Conservation (phyloP, 2,113 vertebrate genomes). For the Microcebus murinus region DNA sequence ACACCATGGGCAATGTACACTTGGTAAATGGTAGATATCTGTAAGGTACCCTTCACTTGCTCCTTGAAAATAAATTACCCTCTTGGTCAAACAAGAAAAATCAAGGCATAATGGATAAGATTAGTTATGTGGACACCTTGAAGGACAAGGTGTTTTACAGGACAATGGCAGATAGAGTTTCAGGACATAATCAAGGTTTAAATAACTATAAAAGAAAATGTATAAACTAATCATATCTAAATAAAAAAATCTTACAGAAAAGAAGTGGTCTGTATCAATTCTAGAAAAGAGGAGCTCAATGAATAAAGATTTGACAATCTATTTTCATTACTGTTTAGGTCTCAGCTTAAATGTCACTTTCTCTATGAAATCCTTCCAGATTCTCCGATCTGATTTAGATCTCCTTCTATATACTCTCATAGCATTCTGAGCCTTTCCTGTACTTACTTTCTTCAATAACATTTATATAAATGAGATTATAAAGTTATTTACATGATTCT, state of each 20-base stretch:
- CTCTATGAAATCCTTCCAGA: slow-evolving; percentile 9
- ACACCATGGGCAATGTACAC: neutral
- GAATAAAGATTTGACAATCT: neutral
- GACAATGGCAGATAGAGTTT: neutral
- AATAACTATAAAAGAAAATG: neutral
- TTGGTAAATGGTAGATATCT: neutral
- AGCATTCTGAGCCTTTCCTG: neutral
- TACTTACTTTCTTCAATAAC: neutral
- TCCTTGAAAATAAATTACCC: neutral
- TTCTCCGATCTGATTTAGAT: neutral
- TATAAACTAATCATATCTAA: neutral
- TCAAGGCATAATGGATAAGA: neutral
- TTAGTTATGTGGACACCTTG: neutral
- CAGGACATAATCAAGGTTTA: slow-evolving; percentile 1
- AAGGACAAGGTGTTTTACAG: neutral
- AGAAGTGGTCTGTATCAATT: neutral
- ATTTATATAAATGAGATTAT: slow-evolving; percentile 25
- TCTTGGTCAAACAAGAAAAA: slow-evolving; percentile 23
- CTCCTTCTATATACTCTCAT: neutral
- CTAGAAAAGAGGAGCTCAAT: slow-evolving; percentile 5
- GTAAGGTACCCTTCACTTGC: neutral
- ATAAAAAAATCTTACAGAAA: slow-evolving; percentile 25
- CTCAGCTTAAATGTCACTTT: slow-evolving; percentile 19
- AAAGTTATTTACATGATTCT: neutral
- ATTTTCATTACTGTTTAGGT: slow-evolving; percentile 21